phyloP scores from a whole-genome alignment of 2,888 invertebrate genomes.

The Chrysotoxum bicinctum region DNA sequence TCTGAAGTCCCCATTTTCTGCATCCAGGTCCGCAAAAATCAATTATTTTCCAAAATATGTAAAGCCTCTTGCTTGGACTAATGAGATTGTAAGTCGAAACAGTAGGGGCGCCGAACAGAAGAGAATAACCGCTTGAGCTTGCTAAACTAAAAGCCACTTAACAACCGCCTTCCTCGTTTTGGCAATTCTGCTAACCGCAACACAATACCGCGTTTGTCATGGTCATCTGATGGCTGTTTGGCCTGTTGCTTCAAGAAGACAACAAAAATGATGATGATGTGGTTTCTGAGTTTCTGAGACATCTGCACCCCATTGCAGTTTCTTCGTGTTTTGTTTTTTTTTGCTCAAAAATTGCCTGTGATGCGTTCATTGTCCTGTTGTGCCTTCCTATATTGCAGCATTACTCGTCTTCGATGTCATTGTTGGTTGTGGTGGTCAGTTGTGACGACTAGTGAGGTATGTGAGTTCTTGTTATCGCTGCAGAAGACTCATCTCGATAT shows the following conservation, averaged over 20 bases:
- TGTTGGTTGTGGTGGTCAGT: conserved; percentile 48
- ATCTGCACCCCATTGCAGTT: conserved; percentile 30
- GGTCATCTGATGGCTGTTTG: not conserved
- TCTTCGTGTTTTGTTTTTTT: not conserved
- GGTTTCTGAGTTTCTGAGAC: conserved; percentile 49
- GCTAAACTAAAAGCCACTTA: conserved; percentile 62
- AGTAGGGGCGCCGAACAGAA: conserved; percentile 5
- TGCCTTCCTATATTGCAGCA: not conserved
- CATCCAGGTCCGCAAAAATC: not conserved
- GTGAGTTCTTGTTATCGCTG: conserved; percentile 50
- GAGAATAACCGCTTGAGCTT: conserved; percentile 21
- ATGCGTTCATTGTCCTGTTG: conserved; percentile 62
- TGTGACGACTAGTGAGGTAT: not conserved
- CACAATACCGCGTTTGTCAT: conserved; percentile 46
- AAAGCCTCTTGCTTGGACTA: conserved; percentile 21
- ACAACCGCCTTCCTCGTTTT: conserved; percentile 30
- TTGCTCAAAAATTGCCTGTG: conserved; percentile 9
- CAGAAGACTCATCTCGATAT: conserved; percentile 15
- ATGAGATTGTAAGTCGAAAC: conserved; percentile 53
- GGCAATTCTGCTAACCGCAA: conserved; percentile 20
- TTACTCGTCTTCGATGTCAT: conserved; percentile 24
- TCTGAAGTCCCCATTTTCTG: not conserved
- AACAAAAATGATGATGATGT: conserved; percentile 38
- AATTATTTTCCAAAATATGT: conserved; percentile 19
- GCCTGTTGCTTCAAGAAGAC: conserved; percentile 1